Conservation (phyloP, 1,140 invertebrate species). For the Cataglyphis hispanica region DNA sequence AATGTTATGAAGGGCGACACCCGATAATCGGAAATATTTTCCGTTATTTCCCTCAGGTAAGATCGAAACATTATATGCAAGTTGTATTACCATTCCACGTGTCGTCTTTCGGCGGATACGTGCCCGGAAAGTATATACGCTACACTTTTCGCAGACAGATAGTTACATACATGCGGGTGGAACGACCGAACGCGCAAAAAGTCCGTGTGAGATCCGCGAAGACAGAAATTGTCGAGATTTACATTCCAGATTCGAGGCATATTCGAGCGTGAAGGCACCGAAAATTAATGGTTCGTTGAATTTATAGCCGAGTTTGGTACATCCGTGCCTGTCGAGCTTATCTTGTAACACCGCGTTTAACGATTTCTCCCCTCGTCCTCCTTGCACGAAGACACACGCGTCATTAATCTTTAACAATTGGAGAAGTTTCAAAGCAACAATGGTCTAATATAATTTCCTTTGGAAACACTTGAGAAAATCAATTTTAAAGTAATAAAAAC, state of each 20-base stretch:
- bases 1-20: slow-evolving; percentile 21
- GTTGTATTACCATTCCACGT: slow-evolving; percentile 40
- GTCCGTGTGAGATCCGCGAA: slow-evolving; percentile 38
- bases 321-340: slow-evolving; percentile 55
- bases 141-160: slow-evolving; percentile 39
- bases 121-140: slow-evolving; percentile 41
- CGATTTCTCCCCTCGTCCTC: slow-evolving; percentile 40
- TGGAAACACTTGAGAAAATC: slow-evolving; percentile 5
- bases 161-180: slow-evolving; percentile 10
- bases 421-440: slow-evolving; percentile 20
- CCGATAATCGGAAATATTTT: slow-evolving; percentile 53
- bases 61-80: slow-evolving; percentile 40
- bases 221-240: slow-evolving; percentile 61
- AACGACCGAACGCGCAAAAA: slow-evolving; percentile 42
- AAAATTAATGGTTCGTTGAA: slow-evolving; percentile 59
- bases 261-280: slow-evolving; percentile 57
- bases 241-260: slow-evolving; percentile 60
- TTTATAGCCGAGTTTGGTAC: slow-evolving; percentile 59
- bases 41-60: slow-evolving; percentile 51
- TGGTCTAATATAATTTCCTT: background rate
- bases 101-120: slow-evolving; percentile 37
- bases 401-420: slow-evolving; percentile 62
- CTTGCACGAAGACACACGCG: slow-evolving; percentile 25
- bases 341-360: slow-evolving; percentile 60
- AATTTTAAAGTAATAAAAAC: background rate